Conservation (phyloP, 2,113 vertebrate genomes). For the Anser brachyrhynchus region DNA sequence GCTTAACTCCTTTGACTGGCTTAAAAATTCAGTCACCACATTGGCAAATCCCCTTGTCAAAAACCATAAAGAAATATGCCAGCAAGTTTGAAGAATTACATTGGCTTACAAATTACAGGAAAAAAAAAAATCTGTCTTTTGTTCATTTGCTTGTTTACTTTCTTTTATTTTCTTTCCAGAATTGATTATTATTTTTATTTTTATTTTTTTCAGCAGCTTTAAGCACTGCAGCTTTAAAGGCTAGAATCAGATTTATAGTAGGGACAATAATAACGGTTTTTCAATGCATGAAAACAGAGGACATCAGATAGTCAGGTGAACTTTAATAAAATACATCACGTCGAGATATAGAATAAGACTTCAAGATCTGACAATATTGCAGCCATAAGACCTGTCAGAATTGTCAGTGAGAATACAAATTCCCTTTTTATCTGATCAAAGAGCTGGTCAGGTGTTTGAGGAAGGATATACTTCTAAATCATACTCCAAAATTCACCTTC, state of each 20-base stretch:
- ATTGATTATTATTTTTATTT: background rate
- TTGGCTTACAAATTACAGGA: background rate
- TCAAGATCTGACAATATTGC: background rate
- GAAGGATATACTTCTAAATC: background rate
- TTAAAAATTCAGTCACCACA: background rate
- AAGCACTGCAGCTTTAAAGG: background rate
- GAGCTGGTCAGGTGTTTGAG: background rate
- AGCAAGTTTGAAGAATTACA: background rate
- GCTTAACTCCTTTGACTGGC: background rate
- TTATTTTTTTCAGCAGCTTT: background rate
- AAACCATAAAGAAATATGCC: background rate
- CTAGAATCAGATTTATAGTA: background rate
- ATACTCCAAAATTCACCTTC: background rate
- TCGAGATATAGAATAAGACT: background rate
- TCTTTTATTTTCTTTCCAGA: background rate
- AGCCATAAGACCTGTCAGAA: background rate
- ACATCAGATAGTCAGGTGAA: background rate
- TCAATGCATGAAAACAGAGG: background rate
- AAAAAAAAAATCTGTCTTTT: background rate
- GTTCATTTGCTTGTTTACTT: background rate
- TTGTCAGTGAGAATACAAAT: constrained; percentile 4
- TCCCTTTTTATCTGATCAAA: constrained; percentile 7
- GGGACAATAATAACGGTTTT: background rate
- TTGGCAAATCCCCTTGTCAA: background rate
- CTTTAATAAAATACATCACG: background rate